Conservation (phyloP, 2,113 vertebrate genomes). For the Mandrillus leucophaeus region DNA sequence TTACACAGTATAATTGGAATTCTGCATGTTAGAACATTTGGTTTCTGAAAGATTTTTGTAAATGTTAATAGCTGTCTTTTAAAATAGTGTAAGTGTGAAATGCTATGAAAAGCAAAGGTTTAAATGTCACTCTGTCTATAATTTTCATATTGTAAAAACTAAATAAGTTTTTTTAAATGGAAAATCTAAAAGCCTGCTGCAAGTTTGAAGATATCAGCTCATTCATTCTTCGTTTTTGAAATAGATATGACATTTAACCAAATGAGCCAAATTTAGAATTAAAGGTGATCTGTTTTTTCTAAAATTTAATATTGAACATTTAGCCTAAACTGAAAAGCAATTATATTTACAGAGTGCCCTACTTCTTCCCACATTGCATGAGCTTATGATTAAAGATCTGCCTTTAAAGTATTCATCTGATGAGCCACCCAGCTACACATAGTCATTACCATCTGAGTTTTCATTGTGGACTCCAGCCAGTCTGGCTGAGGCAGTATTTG, state of each 20-base stretch:
- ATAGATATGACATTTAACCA: conserved; percentile 78
- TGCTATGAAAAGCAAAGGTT: conserved; percentile 89
- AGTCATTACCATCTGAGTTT: not conserved
- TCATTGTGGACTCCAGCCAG: not conserved
- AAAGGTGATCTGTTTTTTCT: conserved; percentile 56
- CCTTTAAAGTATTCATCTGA: not conserved
- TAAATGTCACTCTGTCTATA: conserved; percentile 88
- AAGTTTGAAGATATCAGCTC: conserved; percentile 79
- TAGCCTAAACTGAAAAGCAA: conserved; percentile 46
- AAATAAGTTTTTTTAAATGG: conserved; percentile 81
- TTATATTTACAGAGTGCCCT: conserved; percentile 36
- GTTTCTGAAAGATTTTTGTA: conserved; percentile 89
- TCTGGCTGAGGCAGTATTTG: not conserved
- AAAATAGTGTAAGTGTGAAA: conserved; percentile 88
- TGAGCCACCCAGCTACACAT: not conserved
- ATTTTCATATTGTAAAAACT: conserved; percentile 86
- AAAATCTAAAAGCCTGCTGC: conserved; percentile 76
- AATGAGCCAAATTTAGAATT: conserved; percentile 73
- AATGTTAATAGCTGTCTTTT: conserved; percentile 91
- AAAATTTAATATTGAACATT: conserved; percentile 61
- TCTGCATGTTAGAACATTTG: conserved; percentile 88
- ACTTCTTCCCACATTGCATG: not conserved
- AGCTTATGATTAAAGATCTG: conserved; percentile 13
- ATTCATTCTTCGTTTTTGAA: conserved; percentile 75
- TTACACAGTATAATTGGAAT: conserved; percentile 89